These are phyloP conservation scores for Eufriesea mexicana DNA, from an alignment of 1,140 invertebrate genomes.

Conservation along the genomic window DNA sequence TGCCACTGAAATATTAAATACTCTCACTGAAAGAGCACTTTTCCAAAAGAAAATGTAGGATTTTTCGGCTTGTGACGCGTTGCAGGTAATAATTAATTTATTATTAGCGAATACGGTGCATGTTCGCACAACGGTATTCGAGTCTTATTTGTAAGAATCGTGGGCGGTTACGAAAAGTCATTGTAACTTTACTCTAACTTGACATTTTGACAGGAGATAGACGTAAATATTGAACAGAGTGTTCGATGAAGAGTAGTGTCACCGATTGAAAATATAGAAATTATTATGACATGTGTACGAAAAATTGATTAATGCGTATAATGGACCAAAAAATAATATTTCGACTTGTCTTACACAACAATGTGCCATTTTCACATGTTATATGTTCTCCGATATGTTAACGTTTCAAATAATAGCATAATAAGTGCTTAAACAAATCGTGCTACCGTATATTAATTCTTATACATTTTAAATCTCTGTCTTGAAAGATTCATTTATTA, in stretches of 20 bases:
- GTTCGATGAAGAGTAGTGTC: conserved; percentile 45
- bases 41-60: conserved; percentile 73
- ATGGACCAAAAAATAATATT: conserved; percentile 44
- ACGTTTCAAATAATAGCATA: conserved; percentile 40
- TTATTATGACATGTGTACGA: conserved; percentile 15
- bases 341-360: conserved; percentile 47
- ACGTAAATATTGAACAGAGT: conserved; percentile 73
- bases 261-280: conserved; percentile 22
- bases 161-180: conserved; percentile 64
- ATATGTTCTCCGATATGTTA: conserved; percentile 49
- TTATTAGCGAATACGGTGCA: not conserved
- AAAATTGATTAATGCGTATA: conserved; percentile 6
- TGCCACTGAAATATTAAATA: conserved; percentile 74
- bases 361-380: conserved; percentile 60
- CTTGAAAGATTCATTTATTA: not conserved
- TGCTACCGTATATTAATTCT: not conserved
- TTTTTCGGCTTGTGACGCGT: conserved; percentile 55
- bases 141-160: conserved; percentile 41
- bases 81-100: conserved; percentile 67
- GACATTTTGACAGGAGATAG: conserved; percentile 72
- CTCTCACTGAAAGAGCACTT: conserved; percentile 60
- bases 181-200: conserved; percentile 64
- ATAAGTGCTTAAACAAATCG: conserved; percentile 19
- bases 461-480: not conserved
- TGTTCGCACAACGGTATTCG: conserved; percentile 19